These are phyloP conservation scores for Stichopus chloronotus DNA, from an alignment of 35 echinoderm and acorn worm genomes.

Conservation along the genomic window DNA sequence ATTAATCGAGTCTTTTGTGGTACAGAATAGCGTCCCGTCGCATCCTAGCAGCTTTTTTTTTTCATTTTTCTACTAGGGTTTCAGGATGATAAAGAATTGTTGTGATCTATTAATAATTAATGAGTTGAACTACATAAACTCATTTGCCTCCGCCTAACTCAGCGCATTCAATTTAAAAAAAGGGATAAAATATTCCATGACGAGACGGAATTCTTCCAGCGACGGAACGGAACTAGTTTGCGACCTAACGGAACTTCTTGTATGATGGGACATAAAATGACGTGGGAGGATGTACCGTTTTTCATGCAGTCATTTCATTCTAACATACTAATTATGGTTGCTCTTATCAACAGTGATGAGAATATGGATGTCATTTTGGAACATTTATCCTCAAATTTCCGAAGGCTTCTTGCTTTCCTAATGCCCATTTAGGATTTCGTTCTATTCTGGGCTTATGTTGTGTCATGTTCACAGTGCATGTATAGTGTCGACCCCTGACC, in stretches of 20 bases:
- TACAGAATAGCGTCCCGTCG: no score
- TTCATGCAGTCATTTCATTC: no score
- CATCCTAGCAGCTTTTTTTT: background rate
- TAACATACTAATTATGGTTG: background rate
- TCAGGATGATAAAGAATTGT: background rate
- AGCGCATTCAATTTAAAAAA: slow-evolving; percentile 27
- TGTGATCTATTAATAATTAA: background rate
- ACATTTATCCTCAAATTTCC: background rate
- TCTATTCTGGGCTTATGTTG: background rate
- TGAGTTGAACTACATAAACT: slow-evolving; percentile 12
- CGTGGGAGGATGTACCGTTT: background rate
- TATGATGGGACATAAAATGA: background rate
- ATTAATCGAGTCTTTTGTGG: no score
- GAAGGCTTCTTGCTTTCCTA: no score
- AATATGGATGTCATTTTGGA: background rate
- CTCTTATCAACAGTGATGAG: slow-evolving; percentile 4
- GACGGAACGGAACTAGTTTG: background rate
- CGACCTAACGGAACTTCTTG: background rate
- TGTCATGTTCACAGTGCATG: no score
- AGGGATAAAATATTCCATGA: no score
- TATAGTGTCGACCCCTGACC: no score
- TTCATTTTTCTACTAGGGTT: background rate
- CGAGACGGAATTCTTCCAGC: no score
- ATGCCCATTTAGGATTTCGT: no score
- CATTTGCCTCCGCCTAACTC: no score